Conservation (phyloP, 1,140 invertebrate genomes). For the Ridgeia piscesae region DNA sequence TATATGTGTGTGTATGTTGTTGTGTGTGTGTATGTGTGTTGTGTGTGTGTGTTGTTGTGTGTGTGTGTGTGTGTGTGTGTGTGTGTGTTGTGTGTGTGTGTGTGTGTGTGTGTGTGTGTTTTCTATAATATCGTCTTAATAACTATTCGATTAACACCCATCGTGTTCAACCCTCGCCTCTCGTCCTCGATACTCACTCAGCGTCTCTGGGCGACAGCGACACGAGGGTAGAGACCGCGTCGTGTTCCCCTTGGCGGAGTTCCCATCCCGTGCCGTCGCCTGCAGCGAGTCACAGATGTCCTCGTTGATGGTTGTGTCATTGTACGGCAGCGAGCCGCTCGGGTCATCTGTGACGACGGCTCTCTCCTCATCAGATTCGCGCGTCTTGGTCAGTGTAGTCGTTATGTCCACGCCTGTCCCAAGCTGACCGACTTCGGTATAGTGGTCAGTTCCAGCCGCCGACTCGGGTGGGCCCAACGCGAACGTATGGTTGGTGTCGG, state of each 20-base stretch:
- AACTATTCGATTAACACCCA: background rate
- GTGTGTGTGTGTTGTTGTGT: no score
- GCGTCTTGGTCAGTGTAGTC: conserved; percentile 56
- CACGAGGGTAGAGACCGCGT: background rate
- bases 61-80: no score
- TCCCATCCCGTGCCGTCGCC: background rate
- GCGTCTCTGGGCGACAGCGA: background rate
- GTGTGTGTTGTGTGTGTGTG: no score
- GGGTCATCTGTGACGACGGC: background rate
- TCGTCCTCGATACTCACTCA: background rate
- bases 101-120: no score
- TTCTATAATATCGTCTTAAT: background rate
- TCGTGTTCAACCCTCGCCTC: background rate
- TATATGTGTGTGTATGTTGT: no score
- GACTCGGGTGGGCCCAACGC: background rate
- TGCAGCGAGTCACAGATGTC: background rate
- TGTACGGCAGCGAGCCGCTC: background rate
- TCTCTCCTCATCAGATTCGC: background rate
- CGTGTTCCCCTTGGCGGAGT: background rate
- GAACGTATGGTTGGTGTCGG: background rate
- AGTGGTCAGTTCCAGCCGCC: background rate
- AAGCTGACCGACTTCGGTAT: conserved; percentile 72
- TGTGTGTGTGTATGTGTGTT: no score
- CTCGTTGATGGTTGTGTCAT: background rate
- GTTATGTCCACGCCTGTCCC: conserved; percentile 70